A percentile compares a stretch with the other conserved stretches of the same genome.
phyloP scores from a whole-genome alignment of 2,888 invertebrate species.

The Lamproptera curius region DNA sequence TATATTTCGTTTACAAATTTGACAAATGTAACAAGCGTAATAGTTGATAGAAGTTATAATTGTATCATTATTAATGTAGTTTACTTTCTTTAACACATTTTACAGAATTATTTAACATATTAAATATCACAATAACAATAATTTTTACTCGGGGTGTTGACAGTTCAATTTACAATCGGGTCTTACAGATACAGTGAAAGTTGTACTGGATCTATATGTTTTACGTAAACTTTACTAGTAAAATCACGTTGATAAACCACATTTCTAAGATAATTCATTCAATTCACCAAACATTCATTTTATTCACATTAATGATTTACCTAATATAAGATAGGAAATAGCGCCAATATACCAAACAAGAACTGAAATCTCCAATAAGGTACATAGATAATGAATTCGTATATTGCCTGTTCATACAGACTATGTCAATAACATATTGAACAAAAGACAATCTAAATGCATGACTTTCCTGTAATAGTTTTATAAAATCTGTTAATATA shows the following conservation, averaged over 20 bases:
- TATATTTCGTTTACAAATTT: not conserved
- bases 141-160: conserved; percentile 6
- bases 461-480: too few relatives aligned
- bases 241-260: too few relatives aligned
- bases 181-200: conserved; percentile 44
- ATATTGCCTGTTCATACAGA: not conserved
- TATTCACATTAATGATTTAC: conserved; percentile 9
- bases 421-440: too few relatives aligned
- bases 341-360: conserved; percentile 19
- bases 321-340: conserved; percentile 18
- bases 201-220: too few relatives aligned
- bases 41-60: too few relatives aligned
- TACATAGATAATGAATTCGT: conserved; percentile 1
- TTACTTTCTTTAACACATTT: not conserved
- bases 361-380: conserved; percentile 2
- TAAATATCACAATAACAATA: not conserved
- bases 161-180: conserved; percentile 7
- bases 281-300: conserved; percentile 1
- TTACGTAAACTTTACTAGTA: too few relatives aligned
- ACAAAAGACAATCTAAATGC: too few relatives aligned
- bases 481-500: too few relatives aligned
- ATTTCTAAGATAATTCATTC: too few relatives aligned
- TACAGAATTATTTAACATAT: not conserved
- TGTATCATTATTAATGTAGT: too few relatives aligned
- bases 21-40: not conserved